These are phyloP conservation scores for Stomatorhinus walkeri DNA, from an alignment of 2,797 vertebrate genomes.

Conservation along the genomic window DNA sequence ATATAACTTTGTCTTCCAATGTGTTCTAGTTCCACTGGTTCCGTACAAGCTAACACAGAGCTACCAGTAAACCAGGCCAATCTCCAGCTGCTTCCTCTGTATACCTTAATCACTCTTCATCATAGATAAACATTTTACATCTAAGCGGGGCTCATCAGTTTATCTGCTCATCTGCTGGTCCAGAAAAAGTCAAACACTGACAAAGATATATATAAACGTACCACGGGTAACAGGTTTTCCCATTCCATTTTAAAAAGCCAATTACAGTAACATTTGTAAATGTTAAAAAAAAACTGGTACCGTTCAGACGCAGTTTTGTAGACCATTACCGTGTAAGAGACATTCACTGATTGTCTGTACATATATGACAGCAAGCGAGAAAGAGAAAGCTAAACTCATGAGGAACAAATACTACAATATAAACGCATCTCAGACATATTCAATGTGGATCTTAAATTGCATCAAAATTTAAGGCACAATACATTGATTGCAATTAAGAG, in stretches of 20 bases:
- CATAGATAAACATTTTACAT: slow-evolving; percentile 2
- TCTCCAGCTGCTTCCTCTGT: neutral
- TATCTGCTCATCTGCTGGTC: neutral
- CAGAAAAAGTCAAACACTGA: neutral
- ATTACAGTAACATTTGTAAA: neutral
- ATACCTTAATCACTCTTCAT: neutral
- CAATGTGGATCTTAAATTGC: slow-evolving; percentile 46
- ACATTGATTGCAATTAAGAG: slow-evolving; percentile 53
- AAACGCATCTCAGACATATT: slow-evolving; percentile 25
- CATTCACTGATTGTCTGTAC: slow-evolving; percentile 52
- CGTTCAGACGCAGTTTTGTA: slow-evolving; percentile 40
- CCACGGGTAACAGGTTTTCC: neutral
- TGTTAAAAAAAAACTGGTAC: slow-evolving; percentile 20
- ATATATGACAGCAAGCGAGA: slow-evolving; percentile 37
- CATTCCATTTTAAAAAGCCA: neutral
- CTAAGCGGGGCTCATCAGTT: neutral
- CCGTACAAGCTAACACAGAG: neutral
- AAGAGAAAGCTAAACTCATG: slow-evolving; percentile 39
- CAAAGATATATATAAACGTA: neutral
- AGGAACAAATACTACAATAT: slow-evolving; percentile 35
- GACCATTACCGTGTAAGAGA: slow-evolving; percentile 25
- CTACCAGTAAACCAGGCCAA: neutral
- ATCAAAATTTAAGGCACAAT: slow-evolving; percentile 39
- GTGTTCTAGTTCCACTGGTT: neutral
- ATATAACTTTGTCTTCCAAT: neutral